Percentiles rank a stretch among this genome's conserved stretches.
These are phyloP conservation scores for Corticium candelabrum DNA, from an alignment of 37 sponge, comb jelly and placozoan species.

Conservation along the genomic window DNA sequence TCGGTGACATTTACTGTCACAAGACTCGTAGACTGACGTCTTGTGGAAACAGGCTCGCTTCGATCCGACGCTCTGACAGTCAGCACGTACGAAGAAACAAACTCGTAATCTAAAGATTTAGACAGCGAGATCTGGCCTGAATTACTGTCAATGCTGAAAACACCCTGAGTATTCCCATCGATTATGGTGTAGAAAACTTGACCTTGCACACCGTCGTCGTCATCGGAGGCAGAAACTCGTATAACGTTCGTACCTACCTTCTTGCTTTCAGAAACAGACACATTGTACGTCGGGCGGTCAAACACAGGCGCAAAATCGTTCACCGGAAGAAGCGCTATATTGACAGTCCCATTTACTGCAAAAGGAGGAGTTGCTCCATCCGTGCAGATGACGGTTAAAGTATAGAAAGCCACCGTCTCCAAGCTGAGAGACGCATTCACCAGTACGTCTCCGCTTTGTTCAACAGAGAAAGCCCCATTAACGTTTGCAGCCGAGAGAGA, in stretches of 20 bases:
- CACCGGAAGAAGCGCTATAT: conserved; percentile 14
- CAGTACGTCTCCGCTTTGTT: background rate
- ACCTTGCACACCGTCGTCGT: background rate
- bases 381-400: conserved; percentile 22
- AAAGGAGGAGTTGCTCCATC: conserved; percentile 40
- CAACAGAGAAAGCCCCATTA: background rate
- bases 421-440: background rate
- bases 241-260: background rate
- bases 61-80: background rate
- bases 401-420: conserved; percentile 5
- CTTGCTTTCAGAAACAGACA: background rate
- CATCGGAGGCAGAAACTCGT: background rate
- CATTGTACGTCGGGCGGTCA: background rate
- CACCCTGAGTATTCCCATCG: background rate
- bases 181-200: background rate
- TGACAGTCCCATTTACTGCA: conserved; percentile 11
- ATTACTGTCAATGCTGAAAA: background rate
- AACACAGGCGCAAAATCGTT: conserved; percentile 43
- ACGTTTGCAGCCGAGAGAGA: background rate
- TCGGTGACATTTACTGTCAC: conserved; percentile 9
- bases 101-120: background rate
- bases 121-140: background rate
- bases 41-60: background rate
- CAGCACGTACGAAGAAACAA: background rate
- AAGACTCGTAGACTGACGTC: background rate